These are phyloP conservation scores for Gallinago media DNA, from an alignment of 2,113 vertebrate species.

Conservation along the genomic window DNA sequence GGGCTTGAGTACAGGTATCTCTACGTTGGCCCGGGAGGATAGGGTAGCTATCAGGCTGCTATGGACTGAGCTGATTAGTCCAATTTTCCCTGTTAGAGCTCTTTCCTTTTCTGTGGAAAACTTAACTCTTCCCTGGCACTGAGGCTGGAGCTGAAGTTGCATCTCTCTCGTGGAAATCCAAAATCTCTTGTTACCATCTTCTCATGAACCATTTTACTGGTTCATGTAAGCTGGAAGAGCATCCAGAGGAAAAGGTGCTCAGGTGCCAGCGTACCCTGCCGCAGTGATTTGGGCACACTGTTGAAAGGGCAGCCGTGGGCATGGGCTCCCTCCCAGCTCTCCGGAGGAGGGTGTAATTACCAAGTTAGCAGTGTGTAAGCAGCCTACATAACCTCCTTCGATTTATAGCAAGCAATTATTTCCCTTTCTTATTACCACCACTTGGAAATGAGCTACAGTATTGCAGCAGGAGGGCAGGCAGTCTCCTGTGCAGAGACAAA, in stretches of 20 bases:
- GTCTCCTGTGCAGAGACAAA: not conserved
- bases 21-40: not conserved
- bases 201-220: not conserved
- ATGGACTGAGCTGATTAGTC: not conserved
- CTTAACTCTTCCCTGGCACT: not conserved
- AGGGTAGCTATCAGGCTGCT: not conserved
- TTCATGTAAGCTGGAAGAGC: not conserved
- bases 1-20: not conserved
- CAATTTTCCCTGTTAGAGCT: not conserved
- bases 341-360: not conserved
- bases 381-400: not conserved
- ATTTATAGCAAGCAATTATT: not conserved
- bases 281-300: rapidly evolving
- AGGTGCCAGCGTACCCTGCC: rapidly evolving
- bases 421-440: not conserved
- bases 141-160: not conserved
- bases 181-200: not conserved
- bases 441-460: not conserved
- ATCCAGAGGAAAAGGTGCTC: not conserved
- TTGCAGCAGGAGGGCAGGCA: not conserved
- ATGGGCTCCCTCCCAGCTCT: not conserved
- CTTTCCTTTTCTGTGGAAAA: not conserved
- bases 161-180: not conserved
- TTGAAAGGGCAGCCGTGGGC: not conserved
- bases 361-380: not conserved